phyloP scores from a whole-genome alignment of 1,140 invertebrate species.

The Chrysopa pallens region DNA sequence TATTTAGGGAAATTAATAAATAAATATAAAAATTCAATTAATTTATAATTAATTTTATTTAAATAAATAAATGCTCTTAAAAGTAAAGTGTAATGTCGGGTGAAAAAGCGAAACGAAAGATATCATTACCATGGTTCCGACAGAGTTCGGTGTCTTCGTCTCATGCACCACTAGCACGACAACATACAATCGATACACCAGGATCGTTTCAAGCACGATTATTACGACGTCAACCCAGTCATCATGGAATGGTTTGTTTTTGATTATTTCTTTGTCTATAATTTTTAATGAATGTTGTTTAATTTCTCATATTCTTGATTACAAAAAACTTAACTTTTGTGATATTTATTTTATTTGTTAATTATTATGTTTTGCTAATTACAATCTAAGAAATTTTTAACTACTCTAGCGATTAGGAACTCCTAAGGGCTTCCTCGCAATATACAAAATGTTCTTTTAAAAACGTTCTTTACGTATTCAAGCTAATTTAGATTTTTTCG shows the following conservation, averaged over 20 bases:
- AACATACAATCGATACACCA: conserved; percentile 80
- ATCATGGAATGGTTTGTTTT: conserved; percentile 18
- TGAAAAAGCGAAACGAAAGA: conserved; percentile 59
- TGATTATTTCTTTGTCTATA: too few relatives aligned
- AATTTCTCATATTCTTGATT: too few relatives aligned
- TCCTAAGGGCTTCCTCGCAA: too few relatives aligned
- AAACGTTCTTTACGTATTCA: too few relatives aligned
- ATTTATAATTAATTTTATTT: not conserved
- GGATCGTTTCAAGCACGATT: conserved; percentile 55
- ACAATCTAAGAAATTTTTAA: too few relatives aligned
- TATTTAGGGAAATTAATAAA: not conserved
- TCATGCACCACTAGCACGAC: conserved; percentile 52
- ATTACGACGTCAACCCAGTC: conserved; percentile 36
- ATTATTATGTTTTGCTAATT: too few relatives aligned
- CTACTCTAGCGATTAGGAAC: too few relatives aligned
- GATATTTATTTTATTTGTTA: too few relatives aligned
- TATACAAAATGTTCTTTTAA: too few relatives aligned
- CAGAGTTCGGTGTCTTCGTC: conserved; percentile 51
- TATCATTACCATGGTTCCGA: conserved; percentile 75
- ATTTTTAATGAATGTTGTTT: too few relatives aligned
- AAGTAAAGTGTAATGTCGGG: conserved; percentile 3
- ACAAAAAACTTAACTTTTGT: too few relatives aligned
- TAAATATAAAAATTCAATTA: not conserved
- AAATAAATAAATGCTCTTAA: not conserved
- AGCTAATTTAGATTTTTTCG: too few relatives aligned